These are phyloP conservation scores for Labia minor DNA, from an alignment of 2,888 invertebrate genomes.

Conservation along the genomic window DNA sequence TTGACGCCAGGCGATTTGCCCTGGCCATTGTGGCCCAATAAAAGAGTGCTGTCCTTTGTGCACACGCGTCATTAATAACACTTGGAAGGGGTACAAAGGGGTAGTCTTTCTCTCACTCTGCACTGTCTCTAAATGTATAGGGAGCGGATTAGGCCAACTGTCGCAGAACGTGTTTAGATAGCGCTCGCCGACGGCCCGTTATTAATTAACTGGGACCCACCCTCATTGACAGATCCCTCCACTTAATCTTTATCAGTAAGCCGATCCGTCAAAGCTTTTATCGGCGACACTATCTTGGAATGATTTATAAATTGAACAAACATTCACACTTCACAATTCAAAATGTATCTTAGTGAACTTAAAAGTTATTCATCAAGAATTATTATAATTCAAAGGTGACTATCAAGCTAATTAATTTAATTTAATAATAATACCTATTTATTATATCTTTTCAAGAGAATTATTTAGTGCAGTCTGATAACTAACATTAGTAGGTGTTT, in stretches of 20 bases:
- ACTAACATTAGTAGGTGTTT: no score
- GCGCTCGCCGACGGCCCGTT: conserved; percentile 3
- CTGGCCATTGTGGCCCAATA: conserved; percentile 13
- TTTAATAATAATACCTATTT: no score
- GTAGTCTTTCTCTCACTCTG: background rate
- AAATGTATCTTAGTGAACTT: no score
- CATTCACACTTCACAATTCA: background rate
- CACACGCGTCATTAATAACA: conserved; percentile 13
- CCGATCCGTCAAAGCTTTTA: conserved; percentile 13
- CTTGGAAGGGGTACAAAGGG: background rate
- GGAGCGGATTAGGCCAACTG: conserved; percentile 3
- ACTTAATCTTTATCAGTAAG: conserved; percentile 13
- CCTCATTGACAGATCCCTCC: background rate
- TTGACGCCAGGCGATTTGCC: conserved; percentile 13
- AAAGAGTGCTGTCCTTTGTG: conserved; percentile 13
- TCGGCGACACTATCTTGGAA: background rate
- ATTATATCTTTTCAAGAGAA: no score
- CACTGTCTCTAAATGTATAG: no score
- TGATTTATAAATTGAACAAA: conserved; percentile 3
- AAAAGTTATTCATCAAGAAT: no score
- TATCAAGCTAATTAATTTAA: no score
- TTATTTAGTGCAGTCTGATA: no score
- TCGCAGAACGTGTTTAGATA: conserved; percentile 13
- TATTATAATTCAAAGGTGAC: no score
- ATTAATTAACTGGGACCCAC: background rate